phyloP scores from a whole-genome alignment of 2,888 invertebrate species.

The Micropterix aruncella region DNA sequence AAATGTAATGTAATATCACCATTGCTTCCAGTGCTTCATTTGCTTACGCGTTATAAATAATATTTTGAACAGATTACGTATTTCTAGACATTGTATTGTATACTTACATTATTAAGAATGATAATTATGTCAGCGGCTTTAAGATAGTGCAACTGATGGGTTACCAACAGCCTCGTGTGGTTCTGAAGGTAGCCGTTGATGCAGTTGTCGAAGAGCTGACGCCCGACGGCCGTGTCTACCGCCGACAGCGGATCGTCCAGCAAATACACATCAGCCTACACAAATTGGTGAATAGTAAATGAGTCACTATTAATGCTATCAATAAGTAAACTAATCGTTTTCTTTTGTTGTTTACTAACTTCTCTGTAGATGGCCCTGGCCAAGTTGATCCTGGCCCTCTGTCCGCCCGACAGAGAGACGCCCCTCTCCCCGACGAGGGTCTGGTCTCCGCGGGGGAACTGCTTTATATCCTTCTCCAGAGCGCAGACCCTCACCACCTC shows the following conservation, averaged over 20 bases:
- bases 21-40: too few relatives aligned
- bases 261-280: slow-evolving; percentile 52
- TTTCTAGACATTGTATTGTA: too few relatives aligned
- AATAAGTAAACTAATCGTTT: too few relatives aligned
- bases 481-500: slow-evolving; percentile 50
- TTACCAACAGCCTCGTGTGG: slow-evolving; percentile 56
- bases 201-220: slow-evolving; percentile 55
- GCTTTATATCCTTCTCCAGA: slow-evolving; percentile 58
- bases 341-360: slow-evolving; percentile 22
- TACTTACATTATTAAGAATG: slow-evolving; percentile 41
- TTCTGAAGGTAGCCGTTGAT: slow-evolving; percentile 34
- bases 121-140: slow-evolving; percentile 41
- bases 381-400: slow-evolving; percentile 60
- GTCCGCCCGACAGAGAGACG: slow-evolving; percentile 68
- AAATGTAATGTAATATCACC: too few relatives aligned
- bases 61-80: too few relatives aligned
- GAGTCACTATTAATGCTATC: neutral
- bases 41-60: too few relatives aligned
- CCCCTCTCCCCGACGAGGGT: slow-evolving; percentile 77
- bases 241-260: slow-evolving; percentile 65
- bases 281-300: neutral
- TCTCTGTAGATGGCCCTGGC: slow-evolving; percentile 56
- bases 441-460: slow-evolving; percentile 52
- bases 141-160: slow-evolving; percentile 61
- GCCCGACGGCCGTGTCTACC: slow-evolving; percentile 57